These are phyloP conservation scores for Slavum lentiscoides DNA, from an alignment of 2,888 invertebrate genomes.

Conservation along the genomic window DNA sequence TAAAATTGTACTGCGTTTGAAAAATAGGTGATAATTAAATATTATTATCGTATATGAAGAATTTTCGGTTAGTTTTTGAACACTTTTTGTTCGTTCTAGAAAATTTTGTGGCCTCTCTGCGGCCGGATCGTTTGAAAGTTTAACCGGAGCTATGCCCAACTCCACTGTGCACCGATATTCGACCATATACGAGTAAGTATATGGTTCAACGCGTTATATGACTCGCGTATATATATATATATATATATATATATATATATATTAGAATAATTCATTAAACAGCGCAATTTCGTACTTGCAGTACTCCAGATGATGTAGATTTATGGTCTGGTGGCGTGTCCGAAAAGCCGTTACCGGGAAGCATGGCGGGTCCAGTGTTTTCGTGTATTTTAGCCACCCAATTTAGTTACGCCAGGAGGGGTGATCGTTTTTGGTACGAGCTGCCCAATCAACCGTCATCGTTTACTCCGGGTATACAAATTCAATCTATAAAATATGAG, in stretches of 20 bases:
- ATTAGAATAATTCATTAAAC: neutral
- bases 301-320: slow-evolving; percentile 88
- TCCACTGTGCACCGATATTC: slow-evolving; percentile 81
- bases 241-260: neutral
- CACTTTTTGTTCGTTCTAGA: slow-evolving; percentile 59
- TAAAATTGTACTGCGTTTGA: no score
- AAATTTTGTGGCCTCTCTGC: slow-evolving; percentile 86
- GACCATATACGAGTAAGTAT: slow-evolving; percentile 76
- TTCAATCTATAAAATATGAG: neutral
- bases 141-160: slow-evolving; percentile 86
- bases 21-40: no score
- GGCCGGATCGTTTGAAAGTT: slow-evolving; percentile 76
- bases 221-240: no score
- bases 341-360: slow-evolving; percentile 85
- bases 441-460: slow-evolving; percentile 88
- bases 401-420: slow-evolving; percentile 84
- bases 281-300: slow-evolving; percentile 58
- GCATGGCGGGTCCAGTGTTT: slow-evolving; percentile 92
- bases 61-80: neutral
- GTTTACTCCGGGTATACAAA: slow-evolving; percentile 70
- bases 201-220: no score
- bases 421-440: slow-evolving; percentile 95
- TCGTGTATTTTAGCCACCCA: slow-evolving; percentile 92
- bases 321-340: slow-evolving; percentile 94
- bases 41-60: no score